These are phyloP conservation scores for Allophyes oxyacanthae DNA, from an alignment of 2,888 invertebrate species.

Conservation along the genomic window DNA sequence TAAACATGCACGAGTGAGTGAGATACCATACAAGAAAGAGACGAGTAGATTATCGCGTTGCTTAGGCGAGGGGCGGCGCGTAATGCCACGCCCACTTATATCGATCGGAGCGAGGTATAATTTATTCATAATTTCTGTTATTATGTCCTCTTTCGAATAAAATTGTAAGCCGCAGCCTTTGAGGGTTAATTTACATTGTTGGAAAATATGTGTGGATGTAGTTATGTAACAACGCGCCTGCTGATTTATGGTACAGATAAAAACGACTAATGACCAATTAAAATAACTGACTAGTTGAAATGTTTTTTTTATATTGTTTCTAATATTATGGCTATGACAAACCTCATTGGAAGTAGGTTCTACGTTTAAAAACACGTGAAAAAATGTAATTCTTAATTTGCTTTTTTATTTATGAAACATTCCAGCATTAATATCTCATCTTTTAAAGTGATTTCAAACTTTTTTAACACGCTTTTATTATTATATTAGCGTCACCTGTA, in stretches of 20 bases:
- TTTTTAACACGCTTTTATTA: too few relatives aligned
- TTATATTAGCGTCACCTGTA: too few relatives aligned
- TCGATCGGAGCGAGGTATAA: constrained; percentile 76
- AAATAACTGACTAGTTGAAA: not conserved
- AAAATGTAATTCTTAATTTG: too few relatives aligned
- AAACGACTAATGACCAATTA: constrained; percentile 12
- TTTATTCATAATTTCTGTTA: constrained; percentile 85
- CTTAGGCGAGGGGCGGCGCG: constrained; percentile 56
- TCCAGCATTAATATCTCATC: too few relatives aligned
- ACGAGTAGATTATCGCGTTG: constrained; percentile 53
- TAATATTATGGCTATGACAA: too few relatives aligned
- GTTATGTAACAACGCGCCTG: not conserved
- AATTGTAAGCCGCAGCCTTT: constrained; percentile 36
- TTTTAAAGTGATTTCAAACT: too few relatives aligned
- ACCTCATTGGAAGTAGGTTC: too few relatives aligned
- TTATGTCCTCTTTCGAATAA: constrained; percentile 62
- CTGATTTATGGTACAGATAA: constrained; percentile 9
- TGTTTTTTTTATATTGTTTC: too few relatives aligned
- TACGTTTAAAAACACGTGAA: too few relatives aligned
- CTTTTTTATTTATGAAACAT: too few relatives aligned
- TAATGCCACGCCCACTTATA: constrained; percentile 74
- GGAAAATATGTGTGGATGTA: constrained; percentile 6
- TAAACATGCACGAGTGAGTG: constrained; percentile 37
- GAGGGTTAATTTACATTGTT: constrained; percentile 33
- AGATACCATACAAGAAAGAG: constrained; percentile 57